A percentile compares a stretch with the other conserved stretches of the same genome.
Conservation (phyloP, 2,888 invertebrate genomes). For the Eremobia ochroleuca region DNA sequence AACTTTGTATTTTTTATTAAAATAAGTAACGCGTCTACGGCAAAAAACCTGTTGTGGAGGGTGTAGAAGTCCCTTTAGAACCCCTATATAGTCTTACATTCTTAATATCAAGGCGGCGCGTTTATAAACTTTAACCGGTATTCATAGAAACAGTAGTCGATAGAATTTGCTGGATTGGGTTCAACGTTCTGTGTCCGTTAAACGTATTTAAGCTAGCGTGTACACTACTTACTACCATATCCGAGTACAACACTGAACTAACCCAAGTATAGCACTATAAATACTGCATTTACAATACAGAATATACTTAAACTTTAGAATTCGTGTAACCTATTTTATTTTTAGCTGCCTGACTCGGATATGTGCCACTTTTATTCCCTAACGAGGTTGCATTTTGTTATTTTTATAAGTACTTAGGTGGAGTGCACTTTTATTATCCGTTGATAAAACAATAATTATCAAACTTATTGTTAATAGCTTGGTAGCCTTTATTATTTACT, state of each 20-base stretch:
- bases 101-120: background rate
- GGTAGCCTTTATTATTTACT: background rate
- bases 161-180: constrained; percentile 32
- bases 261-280: background rate
- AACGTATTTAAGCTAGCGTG: constrained; percentile 29
- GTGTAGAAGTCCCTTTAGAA: background rate
- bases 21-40: too few relatives aligned
- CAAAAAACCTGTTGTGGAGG: background rate
- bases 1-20: too few relatives aligned
- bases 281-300: background rate
- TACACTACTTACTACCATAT: background rate
- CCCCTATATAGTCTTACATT: background rate
- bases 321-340: constrained; percentile 27
- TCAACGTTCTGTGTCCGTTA: constrained; percentile 14
- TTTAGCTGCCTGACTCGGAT: constrained; percentile 4
- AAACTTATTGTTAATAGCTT: background rate
- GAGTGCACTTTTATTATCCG: background rate
- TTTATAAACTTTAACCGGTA: background rate
- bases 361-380: constrained; percentile 2
- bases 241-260: background rate
- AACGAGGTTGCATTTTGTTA: background rate
- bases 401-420: background rate
- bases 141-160: background rate
- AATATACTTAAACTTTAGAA: constrained; percentile 1
- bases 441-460: background rate